phyloP scores from a whole-genome alignment of 2,888 invertebrate species.

The Anoplius nigerrimus region DNA sequence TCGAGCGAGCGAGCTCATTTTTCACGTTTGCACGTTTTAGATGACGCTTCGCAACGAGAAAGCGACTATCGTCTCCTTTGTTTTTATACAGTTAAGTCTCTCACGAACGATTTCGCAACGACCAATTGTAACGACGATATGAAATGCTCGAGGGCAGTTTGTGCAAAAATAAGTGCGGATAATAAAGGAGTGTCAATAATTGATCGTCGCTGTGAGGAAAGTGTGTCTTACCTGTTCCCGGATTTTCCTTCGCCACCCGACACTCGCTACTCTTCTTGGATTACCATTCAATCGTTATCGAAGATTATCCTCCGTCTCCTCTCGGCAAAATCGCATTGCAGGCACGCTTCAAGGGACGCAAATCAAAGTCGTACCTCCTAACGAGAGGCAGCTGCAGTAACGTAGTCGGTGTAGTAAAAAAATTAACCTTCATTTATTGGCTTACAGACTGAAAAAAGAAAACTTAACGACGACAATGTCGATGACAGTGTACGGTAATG shows the following conservation, averaged over 20 bases:
- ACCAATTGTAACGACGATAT: conserved; percentile 22
- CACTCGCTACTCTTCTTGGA: background rate
- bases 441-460: conserved; percentile 66
- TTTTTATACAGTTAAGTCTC: conserved; percentile 27
- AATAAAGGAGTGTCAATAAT: conserved; percentile 49
- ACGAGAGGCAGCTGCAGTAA: background rate
- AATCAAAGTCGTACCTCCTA: background rate
- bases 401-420: conserved; percentile 51
- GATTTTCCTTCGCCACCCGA: background rate
- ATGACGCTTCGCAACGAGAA: background rate
- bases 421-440: conserved; percentile 70
- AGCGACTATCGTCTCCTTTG: too few relatives aligned
- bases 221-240: too few relatives aligned
- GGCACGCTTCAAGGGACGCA: background rate
- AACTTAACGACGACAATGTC: conserved; percentile 58
- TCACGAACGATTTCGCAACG: conserved; percentile 36
- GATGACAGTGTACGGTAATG: too few relatives aligned
- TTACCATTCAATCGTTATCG: background rate
- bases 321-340: too few relatives aligned
- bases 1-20: conserved; percentile 4
- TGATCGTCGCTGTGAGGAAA: background rate
- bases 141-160: conserved; percentile 29
- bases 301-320: background rate
- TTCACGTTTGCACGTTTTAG: conserved; percentile 25
- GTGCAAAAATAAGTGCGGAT: conserved; percentile 38